phyloP scores from a whole-genome alignment of 1,140 invertebrate genomes.

The Rhagoletis zephyria region DNA sequence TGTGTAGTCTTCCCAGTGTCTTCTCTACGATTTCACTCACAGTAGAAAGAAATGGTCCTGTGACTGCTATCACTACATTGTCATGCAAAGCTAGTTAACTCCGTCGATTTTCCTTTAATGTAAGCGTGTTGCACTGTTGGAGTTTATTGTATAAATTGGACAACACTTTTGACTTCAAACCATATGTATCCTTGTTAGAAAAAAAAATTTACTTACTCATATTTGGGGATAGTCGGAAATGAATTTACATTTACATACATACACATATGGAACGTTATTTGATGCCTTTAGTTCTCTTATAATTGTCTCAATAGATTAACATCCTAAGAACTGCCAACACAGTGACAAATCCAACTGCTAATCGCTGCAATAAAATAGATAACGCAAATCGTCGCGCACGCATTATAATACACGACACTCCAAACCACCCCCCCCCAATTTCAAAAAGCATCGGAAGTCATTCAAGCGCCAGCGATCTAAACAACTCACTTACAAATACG shows the following conservation, averaged over 20 bases:
- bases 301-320: slow-evolving; percentile 26
- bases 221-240: not conserved
- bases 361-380: slow-evolving; percentile 48
- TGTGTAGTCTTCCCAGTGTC: too few species aligned
- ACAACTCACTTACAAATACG: slow-evolving; percentile 8
- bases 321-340: not conserved
- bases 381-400: not conserved
- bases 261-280: slow-evolving; percentile 20
- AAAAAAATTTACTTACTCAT: too few species aligned
- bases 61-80: not conserved
- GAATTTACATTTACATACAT: not conserved
- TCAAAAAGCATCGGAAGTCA: not conserved
- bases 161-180: not conserved
- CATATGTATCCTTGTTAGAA: too few species aligned
- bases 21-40: too few species aligned
- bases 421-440: not conserved
- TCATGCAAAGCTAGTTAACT: not conserved
- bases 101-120: too few species aligned
- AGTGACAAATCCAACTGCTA: slow-evolving; percentile 39
- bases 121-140: not conserved
- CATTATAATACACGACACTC: slow-evolving; percentile 11
- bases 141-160: not conserved
- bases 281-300: not conserved
- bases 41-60: too few species aligned
- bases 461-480: not conserved